These are phyloP conservation scores for Anableps anableps DNA, from an alignment of 2,797 vertebrate genomes.

Conservation along the genomic window DNA sequence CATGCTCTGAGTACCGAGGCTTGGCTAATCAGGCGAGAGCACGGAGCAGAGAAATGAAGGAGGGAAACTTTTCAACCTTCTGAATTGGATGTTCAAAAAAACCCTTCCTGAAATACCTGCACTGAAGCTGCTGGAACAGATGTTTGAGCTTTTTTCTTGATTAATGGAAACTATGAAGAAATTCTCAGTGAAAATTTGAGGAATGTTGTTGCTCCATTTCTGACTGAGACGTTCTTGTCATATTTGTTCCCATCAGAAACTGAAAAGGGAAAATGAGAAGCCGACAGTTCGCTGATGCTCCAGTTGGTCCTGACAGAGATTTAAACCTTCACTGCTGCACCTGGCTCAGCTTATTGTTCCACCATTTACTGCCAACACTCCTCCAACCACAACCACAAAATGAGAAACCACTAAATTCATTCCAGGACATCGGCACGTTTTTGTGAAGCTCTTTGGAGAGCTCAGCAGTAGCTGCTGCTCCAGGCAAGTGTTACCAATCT, in stretches of 20 bases:
- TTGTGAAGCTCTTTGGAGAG: constrained; percentile 50
- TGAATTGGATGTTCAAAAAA: background rate
- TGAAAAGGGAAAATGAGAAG: constrained; percentile 45
- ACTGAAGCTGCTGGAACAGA: constrained; percentile 8
- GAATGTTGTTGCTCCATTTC: constrained; percentile 65
- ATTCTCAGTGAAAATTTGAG: constrained; percentile 30
- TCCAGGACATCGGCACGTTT: constrained; percentile 70
- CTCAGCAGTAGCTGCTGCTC: constrained; percentile 48
- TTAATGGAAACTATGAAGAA: constrained; percentile 55
- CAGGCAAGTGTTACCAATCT: constrained; percentile 72
- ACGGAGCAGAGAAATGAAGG: background rate
- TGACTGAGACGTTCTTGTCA: constrained; percentile 59
- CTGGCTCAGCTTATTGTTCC: constrained; percentile 60
- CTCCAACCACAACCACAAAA: constrained; percentile 62
- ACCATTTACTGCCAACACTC: constrained; percentile 54
- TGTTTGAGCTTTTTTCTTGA: constrained; percentile 32
- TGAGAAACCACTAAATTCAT: constrained; percentile 65
- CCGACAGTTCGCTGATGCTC: constrained; percentile 35
- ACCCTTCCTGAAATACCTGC: constrained; percentile 17
- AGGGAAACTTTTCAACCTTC: constrained; percentile 13
- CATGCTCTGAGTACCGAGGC: constrained; percentile 63
- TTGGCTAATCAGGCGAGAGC: constrained; percentile 42
- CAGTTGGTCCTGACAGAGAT: constrained; percentile 40
- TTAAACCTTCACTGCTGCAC: constrained; percentile 51
- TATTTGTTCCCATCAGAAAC: constrained; percentile 35